Conservation (phyloP, 2,888 invertebrate genomes). For the Branchipolynoe longqiensis region DNA sequence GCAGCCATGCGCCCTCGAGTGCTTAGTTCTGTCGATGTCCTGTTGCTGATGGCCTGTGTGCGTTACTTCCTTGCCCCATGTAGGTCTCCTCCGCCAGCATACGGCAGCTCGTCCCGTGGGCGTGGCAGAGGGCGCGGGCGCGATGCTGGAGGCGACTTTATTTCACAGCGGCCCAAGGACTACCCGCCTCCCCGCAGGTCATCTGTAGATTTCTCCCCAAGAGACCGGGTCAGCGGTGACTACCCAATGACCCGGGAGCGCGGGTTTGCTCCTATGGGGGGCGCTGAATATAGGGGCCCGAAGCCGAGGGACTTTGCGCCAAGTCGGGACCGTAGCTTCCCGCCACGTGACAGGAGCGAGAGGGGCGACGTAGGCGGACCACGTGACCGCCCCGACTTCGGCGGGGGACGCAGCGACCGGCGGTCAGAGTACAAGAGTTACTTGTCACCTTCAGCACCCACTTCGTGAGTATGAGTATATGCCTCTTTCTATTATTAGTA, state of each 20-base stretch:
- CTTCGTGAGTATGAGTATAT: constrained; percentile 5
- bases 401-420: not conserved
- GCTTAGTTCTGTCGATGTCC: constrained; percentile 4
- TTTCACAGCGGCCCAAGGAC: constrained; percentile 21
- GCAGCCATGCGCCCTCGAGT: not conserved
- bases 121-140: constrained; percentile 22
- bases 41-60: constrained; percentile 22
- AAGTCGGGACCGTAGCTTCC: constrained; percentile 15
- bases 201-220: not conserved
- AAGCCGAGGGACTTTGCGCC: constrained; percentile 12
- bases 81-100: constrained; percentile 19
- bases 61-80: constrained; percentile 39
- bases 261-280: not conserved
- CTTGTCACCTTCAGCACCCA: not conserved
- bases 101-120: constrained; percentile 13
- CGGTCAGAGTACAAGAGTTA: constrained; percentile 26
- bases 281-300: not conserved
- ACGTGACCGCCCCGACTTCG: not conserved
- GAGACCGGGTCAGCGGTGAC: not conserved
- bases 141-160: constrained; percentile 29
- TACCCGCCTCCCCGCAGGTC: not conserved
- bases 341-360: not conserved
- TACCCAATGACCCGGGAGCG: constrained; percentile 1
- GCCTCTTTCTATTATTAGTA: no score
- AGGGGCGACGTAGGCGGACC: not conserved